These are phyloP conservation scores for Telmatherina bonti DNA, from an alignment of 2,797 vertebrate genomes.

Conservation along the genomic window DNA sequence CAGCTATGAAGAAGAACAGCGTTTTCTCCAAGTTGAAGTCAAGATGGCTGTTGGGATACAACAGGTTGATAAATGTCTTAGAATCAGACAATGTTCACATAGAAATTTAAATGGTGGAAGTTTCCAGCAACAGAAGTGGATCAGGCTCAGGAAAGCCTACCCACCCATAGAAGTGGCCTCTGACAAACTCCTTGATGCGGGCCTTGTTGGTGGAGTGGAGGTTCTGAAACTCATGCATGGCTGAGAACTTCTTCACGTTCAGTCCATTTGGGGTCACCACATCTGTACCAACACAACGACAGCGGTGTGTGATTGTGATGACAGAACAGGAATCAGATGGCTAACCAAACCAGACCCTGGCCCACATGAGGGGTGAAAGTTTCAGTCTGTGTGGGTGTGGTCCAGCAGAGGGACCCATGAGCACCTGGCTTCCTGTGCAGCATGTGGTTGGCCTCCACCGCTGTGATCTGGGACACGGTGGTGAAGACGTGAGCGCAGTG, in stretches of 20 bases:
- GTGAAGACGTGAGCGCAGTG: slow-evolving; percentile 95
- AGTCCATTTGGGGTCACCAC: slow-evolving; percentile 95
- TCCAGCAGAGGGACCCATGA: no score
- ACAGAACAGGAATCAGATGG: neutral
- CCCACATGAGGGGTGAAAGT: no score
- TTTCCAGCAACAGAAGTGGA: neutral
- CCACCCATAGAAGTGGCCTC: slow-evolving; percentile 98
- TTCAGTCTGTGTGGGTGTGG: no score
- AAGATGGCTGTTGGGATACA: slow-evolving; percentile 85
- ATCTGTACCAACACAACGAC: slow-evolving; percentile 80
- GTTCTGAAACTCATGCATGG: slow-evolving; percentile 98
- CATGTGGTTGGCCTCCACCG: slow-evolving; percentile 94
- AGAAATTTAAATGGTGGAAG: neutral
- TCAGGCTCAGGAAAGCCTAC: slow-evolving; percentile 29
- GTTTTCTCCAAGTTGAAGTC: slow-evolving; percentile 97
- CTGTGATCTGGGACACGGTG: slow-evolving; percentile 96
- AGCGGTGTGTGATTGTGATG: neutral
- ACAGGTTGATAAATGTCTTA: neutral
- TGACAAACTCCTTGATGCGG: slow-evolving; percentile 94
- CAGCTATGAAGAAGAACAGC: slow-evolving; percentile 96
- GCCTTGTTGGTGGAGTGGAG: slow-evolving; percentile 92
- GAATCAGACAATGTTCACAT: neutral
- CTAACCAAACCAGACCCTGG: no score
- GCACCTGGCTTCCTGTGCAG: slow-evolving; percentile 93
- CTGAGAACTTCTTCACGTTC: slow-evolving; percentile 97